Percentiles rank a stretch among this genome's conserved stretches.
Conservation (phyloP, 2,113 vertebrate genomes). For the Pseudorectes ferrugineus region DNA sequence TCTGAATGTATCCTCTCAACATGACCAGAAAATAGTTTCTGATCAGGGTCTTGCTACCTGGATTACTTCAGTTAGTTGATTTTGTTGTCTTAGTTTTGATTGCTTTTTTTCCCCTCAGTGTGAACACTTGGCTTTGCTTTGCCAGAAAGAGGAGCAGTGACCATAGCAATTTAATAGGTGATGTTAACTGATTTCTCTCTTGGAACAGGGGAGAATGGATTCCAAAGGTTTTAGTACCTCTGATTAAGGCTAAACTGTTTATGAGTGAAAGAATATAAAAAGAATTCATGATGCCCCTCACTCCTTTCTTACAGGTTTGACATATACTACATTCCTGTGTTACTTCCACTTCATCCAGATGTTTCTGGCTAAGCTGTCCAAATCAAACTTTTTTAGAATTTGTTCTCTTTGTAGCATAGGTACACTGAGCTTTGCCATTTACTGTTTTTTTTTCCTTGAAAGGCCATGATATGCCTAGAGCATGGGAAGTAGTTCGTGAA, state of each 20-base stretch:
- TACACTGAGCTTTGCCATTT: background rate
- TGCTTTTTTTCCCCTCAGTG: rapidly evolving
- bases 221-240: background rate
- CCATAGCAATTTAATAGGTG: background rate
- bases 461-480: background rate
- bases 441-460: background rate
- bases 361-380: background rate
- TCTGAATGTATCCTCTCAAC: background rate
- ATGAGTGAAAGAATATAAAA: background rate
- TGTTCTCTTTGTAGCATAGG: background rate
- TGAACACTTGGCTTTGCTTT: background rate
- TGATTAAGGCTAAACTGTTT: background rate
- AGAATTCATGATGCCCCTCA: background rate
- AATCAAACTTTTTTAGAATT: background rate
- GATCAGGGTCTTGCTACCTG: background rate
- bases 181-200: background rate
- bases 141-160: background rate
- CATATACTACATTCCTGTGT: background rate
- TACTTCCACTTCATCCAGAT: background rate
- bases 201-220: background rate
- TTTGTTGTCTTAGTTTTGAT: background rate
- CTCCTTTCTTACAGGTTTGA: background rate
- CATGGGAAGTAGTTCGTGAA: background rate
- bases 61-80: background rate
- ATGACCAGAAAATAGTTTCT: background rate